Evolutionary conservation across 1,140 invertebrate species (phyloP), one percentile per base, ranked within the genome.

Genomic region (Semibalanus balanoides): DNA sequence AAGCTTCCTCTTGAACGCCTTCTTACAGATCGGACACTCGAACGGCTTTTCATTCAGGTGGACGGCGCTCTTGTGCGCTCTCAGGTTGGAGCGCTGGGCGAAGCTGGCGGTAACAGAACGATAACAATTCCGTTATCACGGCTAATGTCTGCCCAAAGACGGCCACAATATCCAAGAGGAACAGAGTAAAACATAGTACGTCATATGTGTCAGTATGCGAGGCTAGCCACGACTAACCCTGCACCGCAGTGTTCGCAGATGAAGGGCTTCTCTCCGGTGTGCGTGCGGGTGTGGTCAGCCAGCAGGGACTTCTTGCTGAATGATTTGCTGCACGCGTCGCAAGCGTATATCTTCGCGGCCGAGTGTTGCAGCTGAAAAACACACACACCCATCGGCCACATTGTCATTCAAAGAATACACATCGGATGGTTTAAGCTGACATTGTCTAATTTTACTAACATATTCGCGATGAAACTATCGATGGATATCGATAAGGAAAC

Each of bases 301-400:
- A 80, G 75, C 75, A 79, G 64, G 31, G 69, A 28, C 28, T 76
- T 43, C 11, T 80, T 79, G 0, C 79, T 78, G 77, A 83, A 84
- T 30, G 72, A 78, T 77, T 83, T 83, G 0, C 76, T 77, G 76
- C 83, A 84, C 17, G 78, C 71, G 31, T 75, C 75, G 77, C 83
- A 84, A 80, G 93, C 88, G 80, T 91, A 93, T 0, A 91, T 92
- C 75, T 64, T 64, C 51, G n/a, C n/a, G n/a, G n/a, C n/a, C n/a
- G n/a, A n/a, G n/a, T n/a, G n/a, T n/a, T n/a, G n/a, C n/a, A n/a
- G n/a, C n/a, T n/a, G n/a, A n/a, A n/a, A n/a, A n/a, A n/a, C n/a
- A n/a, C 35, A 40, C 35, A 40, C 35, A 17, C 35, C 17, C 5
- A 7, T 5, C 35, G 35, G 17, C 35, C 35, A 40, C 35, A 40